Conservation (phyloP, 1,140 invertebrate species). For the Bathynomus jamesi region DNA sequence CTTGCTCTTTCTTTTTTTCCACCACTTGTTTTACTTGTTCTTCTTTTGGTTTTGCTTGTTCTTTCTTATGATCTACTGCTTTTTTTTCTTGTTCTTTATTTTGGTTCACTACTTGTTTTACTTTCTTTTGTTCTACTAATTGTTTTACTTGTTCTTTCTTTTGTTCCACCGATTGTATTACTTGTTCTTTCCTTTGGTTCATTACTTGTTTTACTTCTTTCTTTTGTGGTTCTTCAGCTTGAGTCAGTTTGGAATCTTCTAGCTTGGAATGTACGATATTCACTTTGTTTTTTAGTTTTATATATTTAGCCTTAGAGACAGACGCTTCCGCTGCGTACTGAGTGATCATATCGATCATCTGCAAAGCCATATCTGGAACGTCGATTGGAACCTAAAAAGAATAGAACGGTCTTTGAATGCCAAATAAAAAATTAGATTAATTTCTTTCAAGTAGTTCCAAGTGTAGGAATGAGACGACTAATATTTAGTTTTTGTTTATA, state of each 20-base stretch:
- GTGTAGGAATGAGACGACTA: too few species aligned
- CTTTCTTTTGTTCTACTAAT: not conserved
- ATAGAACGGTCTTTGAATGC: too few species aligned
- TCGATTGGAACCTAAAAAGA: slow-evolving; percentile 54
- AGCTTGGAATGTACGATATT: too few species aligned
- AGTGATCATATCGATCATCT: slow-evolving; percentile 52
- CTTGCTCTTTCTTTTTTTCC: not conserved
- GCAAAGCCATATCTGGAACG: slow-evolving; percentile 50
- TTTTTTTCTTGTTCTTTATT: not conserved
- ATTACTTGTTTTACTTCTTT: not conserved
- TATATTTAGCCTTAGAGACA: not conserved
- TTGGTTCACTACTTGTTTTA: not conserved
- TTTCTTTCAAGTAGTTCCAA: too few species aligned
- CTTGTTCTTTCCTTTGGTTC: not conserved
- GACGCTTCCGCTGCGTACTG: not conserved
- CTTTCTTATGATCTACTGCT: not conserved
- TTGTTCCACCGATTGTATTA: not conserved
- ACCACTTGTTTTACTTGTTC: not conserved
- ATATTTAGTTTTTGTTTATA: too few species aligned
- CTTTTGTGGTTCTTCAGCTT: not conserved
- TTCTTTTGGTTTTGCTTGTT: not conserved
- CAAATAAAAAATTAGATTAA: too few species aligned
- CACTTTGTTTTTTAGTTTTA: not conserved
- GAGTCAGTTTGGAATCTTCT: not conserved
- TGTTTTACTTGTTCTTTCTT: not conserved